Percentiles rank a stretch among this genome's conserved stretches.
phyloP scores from a whole-genome alignment of 2,113 vertebrate species.

The Conger conger region DNA sequence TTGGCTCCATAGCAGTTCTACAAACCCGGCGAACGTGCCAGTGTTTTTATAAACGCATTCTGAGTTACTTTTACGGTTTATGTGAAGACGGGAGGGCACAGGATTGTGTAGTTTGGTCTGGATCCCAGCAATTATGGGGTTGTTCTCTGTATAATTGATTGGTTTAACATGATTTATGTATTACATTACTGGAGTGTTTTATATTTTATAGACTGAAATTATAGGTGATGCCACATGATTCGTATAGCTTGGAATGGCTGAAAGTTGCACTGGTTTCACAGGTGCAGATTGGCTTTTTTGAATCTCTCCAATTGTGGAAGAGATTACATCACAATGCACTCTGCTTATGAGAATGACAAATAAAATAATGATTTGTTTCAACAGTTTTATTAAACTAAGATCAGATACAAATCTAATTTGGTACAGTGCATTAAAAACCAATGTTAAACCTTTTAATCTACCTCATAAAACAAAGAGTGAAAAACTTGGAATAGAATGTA shows the following conservation, averaged over 20 bases:
- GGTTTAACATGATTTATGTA: conserved; percentile 48
- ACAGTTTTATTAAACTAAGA: not conserved
- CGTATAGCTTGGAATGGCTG: conserved; percentile 19
- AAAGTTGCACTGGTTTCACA: not conserved
- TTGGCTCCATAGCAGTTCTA: conserved; percentile 54
- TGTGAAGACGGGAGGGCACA: conserved; percentile 37
- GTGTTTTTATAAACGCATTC: conserved; percentile 48
- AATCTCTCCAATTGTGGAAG: not conserved
- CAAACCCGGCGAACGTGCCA: conserved; percentile 41
- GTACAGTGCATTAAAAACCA: not conserved
- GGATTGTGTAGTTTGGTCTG: conserved; percentile 46
- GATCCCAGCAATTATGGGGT: conserved; percentile 49
- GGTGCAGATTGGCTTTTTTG: not conserved
- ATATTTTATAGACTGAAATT: conserved; percentile 38
- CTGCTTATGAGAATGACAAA: not conserved
- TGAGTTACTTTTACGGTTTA: conserved; percentile 46
- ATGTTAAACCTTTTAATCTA: not conserved
- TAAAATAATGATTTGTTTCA: not conserved
- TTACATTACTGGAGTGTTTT: conserved; percentile 41
- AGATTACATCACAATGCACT: not conserved
- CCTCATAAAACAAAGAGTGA: not conserved
- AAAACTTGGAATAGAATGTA: conserved; percentile 2
- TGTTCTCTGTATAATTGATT: conserved; percentile 51
- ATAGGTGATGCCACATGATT: conserved; percentile 31
- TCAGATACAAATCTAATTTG: not conserved